Percentiles rank a stretch among this genome's conserved stretches.
These are phyloP conservation scores for Sebastes iracundus DNA, from an alignment of 2,797 vertebrate species.

Conservation along the genomic window DNA sequence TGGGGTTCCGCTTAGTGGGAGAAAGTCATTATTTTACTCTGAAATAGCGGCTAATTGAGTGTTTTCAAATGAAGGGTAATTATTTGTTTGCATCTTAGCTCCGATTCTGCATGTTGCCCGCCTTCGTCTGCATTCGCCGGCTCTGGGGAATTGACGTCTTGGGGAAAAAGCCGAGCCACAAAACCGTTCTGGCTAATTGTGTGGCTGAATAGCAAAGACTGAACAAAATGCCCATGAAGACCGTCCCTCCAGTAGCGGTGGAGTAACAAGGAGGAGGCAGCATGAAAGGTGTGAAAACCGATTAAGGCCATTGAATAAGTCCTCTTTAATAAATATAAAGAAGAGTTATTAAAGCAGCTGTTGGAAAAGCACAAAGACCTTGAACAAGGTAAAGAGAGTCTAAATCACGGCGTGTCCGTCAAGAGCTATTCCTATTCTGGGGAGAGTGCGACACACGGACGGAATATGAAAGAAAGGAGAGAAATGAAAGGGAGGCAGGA, in stretches of 20 bases:
- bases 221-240: slow-evolving; percentile 48
- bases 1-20: slow-evolving; percentile 44
- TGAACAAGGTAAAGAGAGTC: slow-evolving; percentile 25
- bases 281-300: slow-evolving; percentile 13
- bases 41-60: slow-evolving; percentile 73
- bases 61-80: slow-evolving; percentile 76
- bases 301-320: slow-evolving; percentile 6
- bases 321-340: slow-evolving; percentile 18
- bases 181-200: slow-evolving; percentile 54
- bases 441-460: slow-evolving; percentile 9
- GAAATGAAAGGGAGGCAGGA: slow-evolving; percentile 31
- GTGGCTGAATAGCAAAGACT: slow-evolving; percentile 49
- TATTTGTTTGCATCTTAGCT: slow-evolving; percentile 73
- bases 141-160: slow-evolving; percentile 45
- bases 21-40: slow-evolving; percentile 69
- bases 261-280: slow-evolving; percentile 8
- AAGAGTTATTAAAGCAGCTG: slow-evolving; percentile 13
- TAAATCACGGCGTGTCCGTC: slow-evolving; percentile 20
- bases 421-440: slow-evolving; percentile 33
- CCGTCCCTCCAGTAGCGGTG: background rate
- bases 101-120: slow-evolving; percentile 49
- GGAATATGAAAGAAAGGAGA: slow-evolving; percentile 42
- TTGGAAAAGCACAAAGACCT: slow-evolving; percentile 26
- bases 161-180: slow-evolving; percentile 30
- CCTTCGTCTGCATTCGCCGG: slow-evolving; percentile 20